Evolutionary conservation across 2,888 invertebrate genomes (phyloP), one percentile per base, ranked within the genome.

Genomic region (Watsonalla binaria): DNA sequence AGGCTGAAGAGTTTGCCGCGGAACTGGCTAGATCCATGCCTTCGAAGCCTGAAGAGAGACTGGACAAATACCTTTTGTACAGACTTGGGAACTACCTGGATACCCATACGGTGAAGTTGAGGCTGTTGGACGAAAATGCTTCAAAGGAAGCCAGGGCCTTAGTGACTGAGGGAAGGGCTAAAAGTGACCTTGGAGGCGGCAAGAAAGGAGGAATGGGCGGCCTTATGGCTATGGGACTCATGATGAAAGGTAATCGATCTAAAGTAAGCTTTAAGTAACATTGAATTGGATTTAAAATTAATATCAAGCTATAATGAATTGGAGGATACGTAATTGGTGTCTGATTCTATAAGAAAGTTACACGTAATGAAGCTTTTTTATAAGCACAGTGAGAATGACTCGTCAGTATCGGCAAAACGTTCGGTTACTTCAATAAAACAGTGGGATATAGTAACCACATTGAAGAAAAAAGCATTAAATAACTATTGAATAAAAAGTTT

Each of bases 1-100:
- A 93, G 50, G 92, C 94, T 2, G 95, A 95, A 61, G 92, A 95
- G 46, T 94, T 95, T 61, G 94, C 95, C 0, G 92, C 86, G 65
- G 95, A 96, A 74, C 80, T 96, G 5, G 95, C 96, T 0, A 92
- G 95, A 57, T 93, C 94, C 48, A 93, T 95, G 70, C 95, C 95
- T 0, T 93, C 94, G 48, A 95, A 95, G 72, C 94, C 95, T 9
- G 95, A 95, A 68, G 94, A 94, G 51, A 92, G 95, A 39, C 80
- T 96, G 51, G 96, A 96, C 74, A 95, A 94, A 46, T 95, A 94
- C 67, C 87, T 96, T 39, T 71, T 95, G 62, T 94, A 93, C 67
- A 94, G 94, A 73, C 84, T 96, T 51, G 93, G 94, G 14, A 93
- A 92, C 60, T 95, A 96, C 63, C 82, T 96, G 58, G 94, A 94